These are phyloP conservation scores for Gari tellinella DNA, from an alignment of 2,888 invertebrate genomes.

Conservation along the genomic window DNA sequence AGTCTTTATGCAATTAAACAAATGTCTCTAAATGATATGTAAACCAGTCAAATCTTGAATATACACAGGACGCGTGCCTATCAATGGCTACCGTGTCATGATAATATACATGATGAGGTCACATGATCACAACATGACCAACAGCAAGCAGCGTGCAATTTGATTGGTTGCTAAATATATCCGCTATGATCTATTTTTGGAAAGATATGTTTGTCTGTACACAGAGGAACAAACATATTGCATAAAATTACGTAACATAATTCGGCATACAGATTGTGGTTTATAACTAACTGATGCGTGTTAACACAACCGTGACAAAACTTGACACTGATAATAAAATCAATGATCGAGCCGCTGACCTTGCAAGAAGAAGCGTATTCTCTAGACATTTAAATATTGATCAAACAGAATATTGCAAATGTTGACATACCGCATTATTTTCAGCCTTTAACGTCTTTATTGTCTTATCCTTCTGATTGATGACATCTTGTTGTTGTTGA, in stretches of 20 bases:
- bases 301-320: no score
- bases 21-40: not conserved
- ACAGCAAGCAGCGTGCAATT: not conserved
- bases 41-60: not conserved
- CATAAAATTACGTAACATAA: no score
- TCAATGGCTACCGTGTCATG: constrained; percentile 1
- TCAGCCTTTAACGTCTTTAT: constrained; percentile 90
- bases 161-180: constrained; percentile 12
- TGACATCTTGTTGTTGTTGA: constrained; percentile 94
- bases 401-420: not conserved
- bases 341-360: no score
- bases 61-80: not conserved
- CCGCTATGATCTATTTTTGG: no score
- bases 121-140: constrained; percentile 38
- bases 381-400: no score
- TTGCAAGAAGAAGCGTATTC: no score
- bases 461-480: constrained; percentile 91
- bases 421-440: constrained; percentile 89
- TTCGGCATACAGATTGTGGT: no score
- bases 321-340: no score
- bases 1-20: not conserved
- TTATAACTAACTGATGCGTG: no score
- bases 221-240: no score
- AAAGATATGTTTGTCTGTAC: no score
- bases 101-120: constrained; percentile 6